Base-by-base conservation (phyloP, 2,113 vertebrate genomes). In the Chaetorhynchus papuensis region DNA sequence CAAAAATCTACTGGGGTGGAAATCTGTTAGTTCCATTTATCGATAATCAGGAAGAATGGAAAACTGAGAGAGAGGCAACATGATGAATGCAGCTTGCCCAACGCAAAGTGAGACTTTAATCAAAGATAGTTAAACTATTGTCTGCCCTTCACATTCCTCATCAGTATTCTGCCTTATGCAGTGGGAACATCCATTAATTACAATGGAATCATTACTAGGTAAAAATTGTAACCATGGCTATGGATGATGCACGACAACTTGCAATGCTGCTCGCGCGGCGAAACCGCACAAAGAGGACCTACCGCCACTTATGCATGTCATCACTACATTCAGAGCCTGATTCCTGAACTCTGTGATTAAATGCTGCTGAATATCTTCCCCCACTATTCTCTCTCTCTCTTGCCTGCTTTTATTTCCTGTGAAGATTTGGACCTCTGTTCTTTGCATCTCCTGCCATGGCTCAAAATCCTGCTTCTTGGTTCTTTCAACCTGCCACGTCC, bases 401-500 rank as follows among this genome's bases (percentile, higher is more conserved):
- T 49, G 88, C 89, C 70, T 81, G 33, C 54, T 86, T 93, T 90
- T 93, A 80, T 96, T 97, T 97, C 95, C 87, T 96, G 89, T 59
- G 77, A 95, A 96, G 89, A 84, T 91, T 87, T 91, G 83, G 91
- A 96, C 89, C 93, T 96, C 90, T 95, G 72, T 95, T 97, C 95
- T 97, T 97, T 94, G 88, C 83, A 96, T 96, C 85, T 92, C 74
- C 77, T 94, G 57, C 96, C 88, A 93, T 53, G 92, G 88, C 82
- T 95, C 94, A 39, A 92, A 96, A 87, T 96, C 84, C 63, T 93
- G 81, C 94, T 96, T 87, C 93, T 95, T 96, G 90, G 68, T 95
- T 93, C 94, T 97, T 96, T 98, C 96, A 97, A 95, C 89, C 95
- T 97, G 97, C 95, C 97, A 96, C 64, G 87, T 98, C 83, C 91